Conservation (phyloP, 1,140 invertebrate genomes). For the Lepidostoma basale region DNA sequence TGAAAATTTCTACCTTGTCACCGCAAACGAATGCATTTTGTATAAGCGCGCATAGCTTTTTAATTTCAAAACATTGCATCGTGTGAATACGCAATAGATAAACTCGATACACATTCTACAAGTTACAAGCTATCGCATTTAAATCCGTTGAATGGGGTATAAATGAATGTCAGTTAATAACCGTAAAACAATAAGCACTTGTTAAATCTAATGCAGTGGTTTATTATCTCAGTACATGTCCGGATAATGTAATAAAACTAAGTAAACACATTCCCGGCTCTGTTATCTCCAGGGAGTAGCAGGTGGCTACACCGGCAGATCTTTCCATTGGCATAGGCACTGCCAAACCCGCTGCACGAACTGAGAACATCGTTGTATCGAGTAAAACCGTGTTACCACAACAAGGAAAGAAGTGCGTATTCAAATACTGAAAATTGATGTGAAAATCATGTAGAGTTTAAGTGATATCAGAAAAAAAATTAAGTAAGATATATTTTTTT, state of each 20-base stretch:
- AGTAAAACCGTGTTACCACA: neutral
- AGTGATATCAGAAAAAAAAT: too few species aligned
- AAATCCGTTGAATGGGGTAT: neutral
- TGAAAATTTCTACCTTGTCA: too few species aligned
- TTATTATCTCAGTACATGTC: neutral
- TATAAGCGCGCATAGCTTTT: too few species aligned
- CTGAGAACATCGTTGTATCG: neutral
- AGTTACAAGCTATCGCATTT: too few species aligned
- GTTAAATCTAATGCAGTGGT: neutral
- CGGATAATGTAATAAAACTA: constrained; percentile 17
- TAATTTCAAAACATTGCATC: too few species aligned
- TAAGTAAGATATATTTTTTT: too few species aligned
- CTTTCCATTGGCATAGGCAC: neutral
- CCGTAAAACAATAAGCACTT: neutral
- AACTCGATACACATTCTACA: too few species aligned
- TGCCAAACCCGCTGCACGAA: neutral
- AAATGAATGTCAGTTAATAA: neutral
- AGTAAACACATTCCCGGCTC: constrained; percentile 8
- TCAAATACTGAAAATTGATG: too few species aligned
- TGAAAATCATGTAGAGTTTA: too few species aligned
- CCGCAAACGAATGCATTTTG: too few species aligned
- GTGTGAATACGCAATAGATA: too few species aligned
- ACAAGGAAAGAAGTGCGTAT: neutral
- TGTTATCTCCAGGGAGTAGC: neutral
- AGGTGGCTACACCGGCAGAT: neutral